Evolutionary conservation across 2,797 vertebrate species (phyloP), one percentile per base, ranked within the genome.

Genomic region (Sternotherus odoratus): DNA sequence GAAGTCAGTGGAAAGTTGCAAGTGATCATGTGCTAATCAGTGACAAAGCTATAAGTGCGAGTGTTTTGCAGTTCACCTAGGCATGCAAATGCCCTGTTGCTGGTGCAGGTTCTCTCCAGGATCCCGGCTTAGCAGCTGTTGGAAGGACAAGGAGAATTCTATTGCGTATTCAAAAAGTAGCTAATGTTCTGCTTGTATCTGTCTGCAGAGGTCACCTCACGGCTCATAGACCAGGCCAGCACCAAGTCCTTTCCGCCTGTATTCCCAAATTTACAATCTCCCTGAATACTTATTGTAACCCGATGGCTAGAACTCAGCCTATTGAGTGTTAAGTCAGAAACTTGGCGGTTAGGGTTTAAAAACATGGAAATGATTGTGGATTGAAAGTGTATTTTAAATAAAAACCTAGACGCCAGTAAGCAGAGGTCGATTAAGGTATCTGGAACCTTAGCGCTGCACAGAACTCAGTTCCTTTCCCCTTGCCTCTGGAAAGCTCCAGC

Each of bases 201-300:
- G 39, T 53, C 3, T 1, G 78, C 69, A 74, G 23, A 46, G 16
- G 36, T 28, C 3, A 3, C 26, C 78, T 1, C 26, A 19, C 1
- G 2, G 24, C 78, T 19, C 6, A 2, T 10, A 5, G 39, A 17
- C 43, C 66, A 1, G 0, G 78, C 49, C 0, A 66, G 1, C 0
- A 11, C 54, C 2, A 0, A 12, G 10, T 15, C 24, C 12, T 56
- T 56, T 56, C 12, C 28, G 28, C 10, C 54, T 56, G 26, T 26
- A 28, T 28, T 28, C 54, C 26, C 54, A 56, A 56, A 56, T 56
- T 5, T 28, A 56, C 24, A 56, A 26, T 56, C 54, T n/a, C 60
- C 16, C 33, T n/a, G 33, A 63, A n/a, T 63, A 9, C 16, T 16
- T 63, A 17, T 8, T n/a, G 8, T 19, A 17, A 21, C 60, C 13